Evolutionary conservation across 2,888 invertebrate species (phyloP).

Genomic region (Congeria kusceri): DNA sequence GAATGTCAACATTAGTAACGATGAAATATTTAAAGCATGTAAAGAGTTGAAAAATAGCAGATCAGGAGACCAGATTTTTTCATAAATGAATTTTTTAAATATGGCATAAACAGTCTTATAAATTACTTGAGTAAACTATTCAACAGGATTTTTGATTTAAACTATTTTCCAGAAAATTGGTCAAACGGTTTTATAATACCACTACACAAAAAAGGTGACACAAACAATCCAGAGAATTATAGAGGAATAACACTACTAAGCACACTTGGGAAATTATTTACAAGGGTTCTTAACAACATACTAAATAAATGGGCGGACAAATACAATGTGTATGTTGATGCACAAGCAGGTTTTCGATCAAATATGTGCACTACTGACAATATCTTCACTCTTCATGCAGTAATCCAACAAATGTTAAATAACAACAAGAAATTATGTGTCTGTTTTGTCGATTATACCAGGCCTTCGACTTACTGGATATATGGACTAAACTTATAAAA

Average conservation of each 20-base stretch:
- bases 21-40: not conserved
- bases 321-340: slow-evolving; percentile 7
- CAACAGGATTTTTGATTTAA: slow-evolving; percentile 6
- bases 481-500: too few species aligned
- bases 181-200: slow-evolving; percentile 19
- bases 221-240: slow-evolving; percentile 15
- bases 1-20: too few species aligned
- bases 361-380: slow-evolving; percentile 8
- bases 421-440: too few species aligned
- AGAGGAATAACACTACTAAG: slow-evolving; percentile 26
- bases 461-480: too few species aligned
- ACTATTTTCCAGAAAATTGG: slow-evolving; percentile 13
- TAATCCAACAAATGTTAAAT: too few species aligned
- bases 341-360: slow-evolving; percentile 10
- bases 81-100: slow-evolving; percentile 28
- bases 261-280: slow-evolving; percentile 17
- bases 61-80: slow-evolving; percentile 9
- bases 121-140: slow-evolving; percentile 1
- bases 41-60: not conserved
- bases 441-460: too few species aligned
- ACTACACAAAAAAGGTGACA: slow-evolving; percentile 25
- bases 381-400: too few species aligned
- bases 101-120: slow-evolving; percentile 6
- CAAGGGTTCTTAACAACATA: slow-evolving; percentile 13
- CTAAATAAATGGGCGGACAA: slow-evolving; percentile 11